Evolutionary conservation across 2,113 vertebrate species (phyloP).

Genomic region (Merops nubicus): DNA sequence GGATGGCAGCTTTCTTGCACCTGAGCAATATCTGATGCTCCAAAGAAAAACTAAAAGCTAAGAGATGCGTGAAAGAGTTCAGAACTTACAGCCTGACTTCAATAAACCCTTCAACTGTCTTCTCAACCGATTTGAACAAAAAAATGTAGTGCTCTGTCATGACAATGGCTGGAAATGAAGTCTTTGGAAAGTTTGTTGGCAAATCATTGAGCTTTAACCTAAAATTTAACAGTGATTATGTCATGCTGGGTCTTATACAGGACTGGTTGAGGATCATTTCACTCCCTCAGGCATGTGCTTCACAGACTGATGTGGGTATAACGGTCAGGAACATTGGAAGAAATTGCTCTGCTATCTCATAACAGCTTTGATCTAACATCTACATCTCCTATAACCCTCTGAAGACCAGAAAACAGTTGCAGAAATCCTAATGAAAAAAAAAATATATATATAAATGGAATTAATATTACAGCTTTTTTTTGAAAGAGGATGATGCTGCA

Average conservation of each 20-base stretch:
- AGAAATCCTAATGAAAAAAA: neutral
- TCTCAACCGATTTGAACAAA: neutral
- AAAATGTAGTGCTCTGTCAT: fast-evolving
- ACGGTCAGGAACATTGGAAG: neutral
- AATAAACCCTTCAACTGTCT: neutral
- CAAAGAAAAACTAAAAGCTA: neutral
- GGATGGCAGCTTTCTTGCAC: neutral
- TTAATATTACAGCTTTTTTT: neutral
- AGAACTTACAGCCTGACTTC: neutral
- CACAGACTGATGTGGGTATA: neutral
- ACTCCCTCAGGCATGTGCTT: neutral
- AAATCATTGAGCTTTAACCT: neutral
- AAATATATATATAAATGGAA: too few species aligned
- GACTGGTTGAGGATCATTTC: neutral
- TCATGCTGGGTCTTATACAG: neutral
- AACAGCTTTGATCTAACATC: neutral
- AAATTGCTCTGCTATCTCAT: neutral
- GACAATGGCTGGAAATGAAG: neutral
- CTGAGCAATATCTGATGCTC: neutral
- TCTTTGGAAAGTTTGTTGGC: neutral
- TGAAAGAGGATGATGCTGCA: neutral
- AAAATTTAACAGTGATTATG: neutral
- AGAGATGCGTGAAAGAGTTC: fast-evolving
- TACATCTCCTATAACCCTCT: neutral
- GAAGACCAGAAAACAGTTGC: neutral